Conservation (phyloP, 2,888 invertebrate genomes). For the Epirrhoe alternata region DNA sequence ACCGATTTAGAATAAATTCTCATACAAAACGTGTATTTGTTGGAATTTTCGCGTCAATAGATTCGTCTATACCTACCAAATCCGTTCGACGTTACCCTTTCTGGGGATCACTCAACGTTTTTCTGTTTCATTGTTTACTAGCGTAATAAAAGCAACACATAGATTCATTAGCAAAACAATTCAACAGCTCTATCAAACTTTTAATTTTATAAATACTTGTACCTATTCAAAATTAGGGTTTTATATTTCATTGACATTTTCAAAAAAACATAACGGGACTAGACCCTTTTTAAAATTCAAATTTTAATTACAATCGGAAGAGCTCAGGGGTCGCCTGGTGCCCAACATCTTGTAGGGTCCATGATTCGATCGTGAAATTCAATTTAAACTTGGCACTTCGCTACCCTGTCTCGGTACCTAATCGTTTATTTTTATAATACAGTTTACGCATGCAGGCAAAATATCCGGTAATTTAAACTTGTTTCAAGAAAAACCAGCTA, state of each 20-base stretch:
- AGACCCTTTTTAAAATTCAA: conserved; percentile 50
- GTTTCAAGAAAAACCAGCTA: neutral
- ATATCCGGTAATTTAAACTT: neutral
- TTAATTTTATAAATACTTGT: neutral
- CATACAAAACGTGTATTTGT: conserved; percentile 40
- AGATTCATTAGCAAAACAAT: too few relatives aligned
- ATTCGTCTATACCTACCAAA: conserved; percentile 25
- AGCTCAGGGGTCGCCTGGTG: conserved; percentile 42
- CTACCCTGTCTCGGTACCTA: conserved; percentile 4
- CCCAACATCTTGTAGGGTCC: conserved; percentile 27
- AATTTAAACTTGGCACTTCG: conserved; percentile 34
- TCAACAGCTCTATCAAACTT: neutral
- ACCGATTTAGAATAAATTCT: conserved; percentile 39
- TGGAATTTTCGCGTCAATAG: conserved; percentile 39
- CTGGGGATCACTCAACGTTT: conserved; percentile 20
- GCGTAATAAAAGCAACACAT: neutral
- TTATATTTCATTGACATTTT: conserved; percentile 2
- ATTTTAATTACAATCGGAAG: conserved; percentile 51
- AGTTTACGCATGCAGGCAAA: conserved; percentile 15
- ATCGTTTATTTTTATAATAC: conserved; percentile 3
- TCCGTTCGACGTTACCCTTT: conserved; percentile 31
- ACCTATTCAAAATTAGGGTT: neutral
- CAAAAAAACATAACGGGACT: conserved; percentile 26
- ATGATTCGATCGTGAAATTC: conserved; percentile 39
- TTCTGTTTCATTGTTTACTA: conserved; percentile 1